Percentiles rank a stretch among this genome's conserved stretches.
These are phyloP conservation scores for Xiphorhynchus elegans DNA, from an alignment of 2,113 vertebrate genomes.

Conservation along the genomic window DNA sequence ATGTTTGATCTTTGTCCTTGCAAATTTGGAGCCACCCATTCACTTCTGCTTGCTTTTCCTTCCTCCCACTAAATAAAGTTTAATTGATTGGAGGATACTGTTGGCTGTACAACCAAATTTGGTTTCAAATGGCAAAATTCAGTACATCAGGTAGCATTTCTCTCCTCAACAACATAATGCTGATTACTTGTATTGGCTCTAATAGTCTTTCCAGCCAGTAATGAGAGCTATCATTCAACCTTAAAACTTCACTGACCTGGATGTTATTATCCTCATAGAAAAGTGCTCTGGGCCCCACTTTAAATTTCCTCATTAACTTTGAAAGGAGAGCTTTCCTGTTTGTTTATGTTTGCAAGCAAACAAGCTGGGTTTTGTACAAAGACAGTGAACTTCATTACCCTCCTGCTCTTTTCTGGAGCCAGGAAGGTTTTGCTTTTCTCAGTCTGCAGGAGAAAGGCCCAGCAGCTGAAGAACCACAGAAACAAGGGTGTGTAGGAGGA, in stretches of 20 bases:
- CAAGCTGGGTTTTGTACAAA: neutral
- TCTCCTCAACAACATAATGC: neutral
- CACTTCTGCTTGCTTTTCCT: neutral
- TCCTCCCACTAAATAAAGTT: neutral
- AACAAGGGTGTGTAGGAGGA: neutral
- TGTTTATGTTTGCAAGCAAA: constrained; percentile 7
- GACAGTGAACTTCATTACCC: neutral
- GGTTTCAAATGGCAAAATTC: neutral
- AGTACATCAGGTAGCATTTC: neutral
- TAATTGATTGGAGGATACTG: neutral
- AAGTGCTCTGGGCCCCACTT: neutral
- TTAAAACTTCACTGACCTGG: neutral
- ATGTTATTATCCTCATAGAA: neutral
- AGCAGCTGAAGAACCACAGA: neutral
- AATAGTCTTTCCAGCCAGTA: neutral
- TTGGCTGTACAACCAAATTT: neutral
- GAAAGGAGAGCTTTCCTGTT: neutral
- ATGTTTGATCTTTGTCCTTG: neutral
- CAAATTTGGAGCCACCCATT: neutral
- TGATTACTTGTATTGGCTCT: neutral
- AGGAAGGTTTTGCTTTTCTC: neutral
- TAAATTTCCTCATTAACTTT: neutral
- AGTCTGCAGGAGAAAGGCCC: neutral
- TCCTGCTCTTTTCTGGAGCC: neutral
- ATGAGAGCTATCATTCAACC: neutral